Evolutionary conservation across 2,113 vertebrate genomes (phyloP), one percentile per base, ranked within the genome.

Genomic region (Cyanoramphus novaezelandiae): DNA sequence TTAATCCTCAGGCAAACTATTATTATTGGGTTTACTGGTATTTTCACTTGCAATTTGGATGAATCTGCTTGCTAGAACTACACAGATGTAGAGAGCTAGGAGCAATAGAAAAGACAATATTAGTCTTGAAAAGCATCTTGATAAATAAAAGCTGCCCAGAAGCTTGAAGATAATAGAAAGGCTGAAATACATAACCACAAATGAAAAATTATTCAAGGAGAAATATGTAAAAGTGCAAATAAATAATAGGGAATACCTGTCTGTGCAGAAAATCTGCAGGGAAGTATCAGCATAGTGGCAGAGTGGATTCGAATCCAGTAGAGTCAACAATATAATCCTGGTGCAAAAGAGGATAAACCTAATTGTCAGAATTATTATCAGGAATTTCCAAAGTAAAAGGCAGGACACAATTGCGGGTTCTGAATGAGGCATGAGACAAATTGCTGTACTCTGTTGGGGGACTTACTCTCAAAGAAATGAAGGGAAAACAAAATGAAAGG

Each of bases 401-500:
- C 13, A 74, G 15, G n/a, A 86, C 20, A 53, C 8, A 46, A 25
- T 50, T 49, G 49, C 12, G 18, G 16, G 6, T 82, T 78, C n/a
- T 78, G 50, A 70, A 13, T 41, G 31, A 77, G 59, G 9, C 18
- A 67, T 9, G 24, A 75, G 69, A 70, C 25, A 10, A 96, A 92
- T 35, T 43, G 13, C 9, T 91, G 5, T 63, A 15, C 75, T 76
- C 5, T 3, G 1, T 0, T 76, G 28, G 3, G 15, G 39, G 7
- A 27, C 25, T 53, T 71, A 46, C 4, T 50, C 6, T 55, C 12
- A 82, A 82, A 81, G 6, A 87, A 72, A 68, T 37, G 0, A 49
- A 92, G 59, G 27, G 9, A 41, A 82, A 86, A 88, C 21, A 87
- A 72, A 70, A 70, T 59, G 2, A 44, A 76, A 82, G 83, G 9